Evolutionary conservation across 2,888 invertebrate genomes (phyloP), one percentile per base, ranked within the genome.

Genomic region (Sussaba pulchella): DNA sequence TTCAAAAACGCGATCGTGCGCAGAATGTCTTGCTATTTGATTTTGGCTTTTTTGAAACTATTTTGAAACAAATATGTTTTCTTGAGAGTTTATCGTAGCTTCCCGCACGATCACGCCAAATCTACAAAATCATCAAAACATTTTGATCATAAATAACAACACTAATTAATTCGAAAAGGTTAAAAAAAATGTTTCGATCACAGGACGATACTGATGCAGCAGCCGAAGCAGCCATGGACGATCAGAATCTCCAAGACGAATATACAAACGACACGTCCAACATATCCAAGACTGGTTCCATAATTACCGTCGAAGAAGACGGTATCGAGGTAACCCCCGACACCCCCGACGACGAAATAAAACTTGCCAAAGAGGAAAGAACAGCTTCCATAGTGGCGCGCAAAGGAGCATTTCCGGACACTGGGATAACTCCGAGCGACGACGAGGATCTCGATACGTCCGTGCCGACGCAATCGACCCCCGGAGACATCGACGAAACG

Each of bases 321-420:
- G 67, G 73, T 2, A 52, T 78, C 2, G 57, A 77, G 9, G 9
- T 82, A 52, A 74, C 69, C n/a, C 12, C 52, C 24, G 41, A 73
- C 8, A 66, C 71, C 10, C 12, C 26, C 0, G 57, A 70, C 39
- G 5, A 52, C 14, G 72, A 69, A 47, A 39, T 17, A 0, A 82
- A 76, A 36, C 31, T 64, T 39, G 72, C 82, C 9, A 82, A 79
- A 39, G 67, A 59, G 36, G n/a, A n/a, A n/a, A 59, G 78, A 31
- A 78, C 80, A 17, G 78, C 82, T 0, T 78, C 78, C 1, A 70
- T 83, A 9, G 82, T 81, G 0, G 75, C 80, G 1, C 78, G 83
- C 9, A 85, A 84, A 43, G 82, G 82, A 1, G 83, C 47, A 1
- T 5, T 63, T 4, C 47, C 72, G 6, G 64, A 31, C 19, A 45